Conservation (phyloP, 1,140 invertebrate species). For the silkworm (Bombyx mori) region DNA sequence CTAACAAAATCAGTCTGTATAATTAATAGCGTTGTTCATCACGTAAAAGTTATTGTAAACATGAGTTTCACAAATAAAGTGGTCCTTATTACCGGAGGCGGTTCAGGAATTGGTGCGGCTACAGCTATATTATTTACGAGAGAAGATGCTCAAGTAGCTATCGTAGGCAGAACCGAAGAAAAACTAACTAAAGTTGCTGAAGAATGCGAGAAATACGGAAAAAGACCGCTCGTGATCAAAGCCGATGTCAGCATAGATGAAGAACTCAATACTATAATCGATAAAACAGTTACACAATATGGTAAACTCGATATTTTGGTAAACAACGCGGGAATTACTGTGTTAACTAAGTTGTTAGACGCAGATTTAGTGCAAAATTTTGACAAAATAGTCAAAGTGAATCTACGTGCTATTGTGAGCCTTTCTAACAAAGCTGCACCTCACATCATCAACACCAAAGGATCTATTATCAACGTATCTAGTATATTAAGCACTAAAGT, state of each 20-base stretch:
- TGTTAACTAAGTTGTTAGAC: conserved; percentile 75
- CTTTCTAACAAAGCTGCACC: conserved; percentile 13
- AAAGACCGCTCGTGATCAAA: conserved; percentile 4
- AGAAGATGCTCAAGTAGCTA: conserved; percentile 6
- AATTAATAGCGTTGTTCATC: too few species aligned
- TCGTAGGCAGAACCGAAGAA: conserved; percentile 5
- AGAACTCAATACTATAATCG: conserved; percentile 1
- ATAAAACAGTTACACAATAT: conserved; percentile 1
- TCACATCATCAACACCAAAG: conserved; percentile 56
- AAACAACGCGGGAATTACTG: conserved; percentile 78
- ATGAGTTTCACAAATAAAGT: conserved; percentile 9
- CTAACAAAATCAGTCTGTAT: too few species aligned
- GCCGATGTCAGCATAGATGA: conserved; percentile 6
- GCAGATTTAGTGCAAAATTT: conserved; percentile 77
- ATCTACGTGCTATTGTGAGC: conserved; percentile 14
- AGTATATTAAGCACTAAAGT: conserved; percentile 44
- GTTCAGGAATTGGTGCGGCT: conserved; percentile 8
- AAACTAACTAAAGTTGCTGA: conserved; percentile 4
- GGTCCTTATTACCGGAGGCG: conserved; percentile 9
- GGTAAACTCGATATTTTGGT: conserved; percentile 8
- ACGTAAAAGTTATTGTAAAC: too few species aligned
- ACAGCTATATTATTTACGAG: conserved; percentile 8
- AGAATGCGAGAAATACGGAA: conserved; percentile 2
- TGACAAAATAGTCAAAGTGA: conserved; percentile 80
- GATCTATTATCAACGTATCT: conserved; percentile 82